phyloP scores from a whole-genome alignment of 1,140 invertebrate species.

The Odontomachus brunneus region DNA sequence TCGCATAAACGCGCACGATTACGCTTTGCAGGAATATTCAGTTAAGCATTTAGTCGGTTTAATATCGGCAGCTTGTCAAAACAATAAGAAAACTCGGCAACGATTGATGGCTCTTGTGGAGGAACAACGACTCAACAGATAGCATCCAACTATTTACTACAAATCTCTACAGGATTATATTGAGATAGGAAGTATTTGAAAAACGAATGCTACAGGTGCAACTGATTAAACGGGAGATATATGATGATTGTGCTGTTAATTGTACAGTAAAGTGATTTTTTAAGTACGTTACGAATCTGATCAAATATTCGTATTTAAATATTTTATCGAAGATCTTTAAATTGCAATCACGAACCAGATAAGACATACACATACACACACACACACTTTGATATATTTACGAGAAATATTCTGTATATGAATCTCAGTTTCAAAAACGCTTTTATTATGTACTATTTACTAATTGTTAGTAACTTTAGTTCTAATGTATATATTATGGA shows the following conservation, averaged over 20 bases:
- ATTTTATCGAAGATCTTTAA: conserved; percentile 22
- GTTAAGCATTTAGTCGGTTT: conserved; percentile 94
- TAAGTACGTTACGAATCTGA: conserved; percentile 33
- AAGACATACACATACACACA: too few species aligned
- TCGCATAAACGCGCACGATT: neutral
- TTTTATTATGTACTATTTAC: conserved; percentile 43
- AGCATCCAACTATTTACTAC: conserved; percentile 70
- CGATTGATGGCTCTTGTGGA: conserved; percentile 91
- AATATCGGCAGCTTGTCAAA: conserved; percentile 94
- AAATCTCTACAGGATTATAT: conserved; percentile 62
- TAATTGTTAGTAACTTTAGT: conserved; percentile 22
- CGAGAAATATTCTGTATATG: conserved; percentile 49
- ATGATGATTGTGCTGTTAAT: conserved; percentile 33
- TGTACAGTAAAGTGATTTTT: conserved; percentile 53
- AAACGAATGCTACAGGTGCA: neutral
- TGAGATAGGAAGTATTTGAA: conserved; percentile 66
- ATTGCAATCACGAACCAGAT: neutral
- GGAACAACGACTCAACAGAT: conserved; percentile 81
- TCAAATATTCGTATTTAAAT: conserved; percentile 38
- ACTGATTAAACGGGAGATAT: neutral
- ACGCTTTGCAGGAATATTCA: conserved; percentile 92
- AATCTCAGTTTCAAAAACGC: conserved; percentile 39
- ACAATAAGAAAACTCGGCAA: conserved; percentile 94
- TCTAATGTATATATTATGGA: conserved; percentile 48
- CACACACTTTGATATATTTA: conserved; percentile 41